Percentiles rank a stretch among this genome's conserved stretches.
phyloP scores from a whole-genome alignment of 2,797 vertebrate genomes.

The Kryptopterus vitreolus region DNA sequence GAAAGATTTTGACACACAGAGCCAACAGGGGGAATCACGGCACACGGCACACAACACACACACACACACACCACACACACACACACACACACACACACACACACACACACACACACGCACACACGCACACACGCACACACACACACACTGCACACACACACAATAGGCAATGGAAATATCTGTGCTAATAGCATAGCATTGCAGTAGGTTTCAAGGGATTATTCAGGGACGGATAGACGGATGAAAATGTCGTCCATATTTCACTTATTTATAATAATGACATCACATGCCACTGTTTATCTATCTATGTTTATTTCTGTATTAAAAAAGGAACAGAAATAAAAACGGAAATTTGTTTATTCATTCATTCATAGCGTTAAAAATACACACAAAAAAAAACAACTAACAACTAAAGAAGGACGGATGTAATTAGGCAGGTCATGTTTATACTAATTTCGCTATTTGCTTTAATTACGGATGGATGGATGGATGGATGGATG shows the following conservation, averaged over 20 bases:
- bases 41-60: constrained; percentile 1
- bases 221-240: not conserved
- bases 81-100: not conserved
- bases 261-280: no score
- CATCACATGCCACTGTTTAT: no score
- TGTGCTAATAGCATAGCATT: not conserved
- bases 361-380: no score
- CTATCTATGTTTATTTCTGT: no score
- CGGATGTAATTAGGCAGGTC: no score
- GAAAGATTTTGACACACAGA: constrained; percentile 43
- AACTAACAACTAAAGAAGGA: no score
- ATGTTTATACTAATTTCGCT: no score
- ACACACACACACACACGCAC: not conserved
- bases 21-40: constrained; percentile 41
- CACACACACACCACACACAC: not conserved
- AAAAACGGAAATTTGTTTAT: no score
- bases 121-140: not conserved
- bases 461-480: not conserved
- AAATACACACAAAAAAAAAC: no score
- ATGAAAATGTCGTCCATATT: no score
- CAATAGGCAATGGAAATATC: not conserved
- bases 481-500: not conserved
- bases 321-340: no score
- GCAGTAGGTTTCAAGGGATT: not conserved
- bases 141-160: not conserved